Conservation (phyloP, 2,113 vertebrate species). For the Mobula birostris region DNA sequence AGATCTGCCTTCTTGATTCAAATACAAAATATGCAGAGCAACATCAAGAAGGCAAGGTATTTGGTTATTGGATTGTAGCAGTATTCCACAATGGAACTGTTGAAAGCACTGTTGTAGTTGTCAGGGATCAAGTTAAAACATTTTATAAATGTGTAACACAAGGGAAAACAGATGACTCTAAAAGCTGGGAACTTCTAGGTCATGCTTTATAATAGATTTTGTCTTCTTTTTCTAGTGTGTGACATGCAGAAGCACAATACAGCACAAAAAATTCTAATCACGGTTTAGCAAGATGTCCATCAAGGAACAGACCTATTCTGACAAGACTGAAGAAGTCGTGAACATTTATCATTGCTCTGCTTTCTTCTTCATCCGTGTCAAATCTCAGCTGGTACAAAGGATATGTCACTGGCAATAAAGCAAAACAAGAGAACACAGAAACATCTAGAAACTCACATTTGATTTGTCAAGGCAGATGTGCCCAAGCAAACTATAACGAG, state of each 20-base stretch:
- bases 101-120: not conserved
- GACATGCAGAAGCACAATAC: not conserved
- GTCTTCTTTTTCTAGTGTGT: not conserved
- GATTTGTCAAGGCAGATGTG: slow-evolving; percentile 40
- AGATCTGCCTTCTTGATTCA: not conserved
- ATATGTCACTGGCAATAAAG: slow-evolving; percentile 38
- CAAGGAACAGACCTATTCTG: slow-evolving; percentile 40
- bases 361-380: slow-evolving; percentile 19
- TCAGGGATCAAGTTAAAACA: slow-evolving; percentile 18
- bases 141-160: slow-evolving; percentile 19
- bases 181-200: not conserved
- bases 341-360: slow-evolving; percentile 42
- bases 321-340: slow-evolving; percentile 40
- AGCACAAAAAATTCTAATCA: slow-evolving; percentile 28
- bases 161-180: not conserved
- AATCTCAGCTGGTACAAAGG: slow-evolving; percentile 40
- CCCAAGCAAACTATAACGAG: slow-evolving; percentile 34
- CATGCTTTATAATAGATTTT: slow-evolving; percentile 21
- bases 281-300: slow-evolving; percentile 34
- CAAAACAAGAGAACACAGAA: slow-evolving; percentile 36
- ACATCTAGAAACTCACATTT: slow-evolving; percentile 31
- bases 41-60: not conserved
- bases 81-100: not conserved
- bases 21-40: not conserved
- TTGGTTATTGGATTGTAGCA: not conserved